Conservation (phyloP, 2,888 invertebrate genomes). For the Strigamia crassipes region DNA sequence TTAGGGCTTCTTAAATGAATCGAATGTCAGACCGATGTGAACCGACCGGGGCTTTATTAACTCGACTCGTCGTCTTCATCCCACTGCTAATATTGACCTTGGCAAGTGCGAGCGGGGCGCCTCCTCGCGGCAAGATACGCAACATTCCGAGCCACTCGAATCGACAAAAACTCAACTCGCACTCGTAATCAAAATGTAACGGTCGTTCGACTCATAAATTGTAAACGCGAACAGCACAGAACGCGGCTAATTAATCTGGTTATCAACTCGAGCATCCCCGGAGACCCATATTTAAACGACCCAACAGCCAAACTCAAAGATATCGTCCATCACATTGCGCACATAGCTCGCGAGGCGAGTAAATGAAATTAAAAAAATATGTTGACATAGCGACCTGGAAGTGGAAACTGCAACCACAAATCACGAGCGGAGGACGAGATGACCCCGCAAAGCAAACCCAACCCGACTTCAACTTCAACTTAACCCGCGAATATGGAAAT, state of each 20-base stretch:
- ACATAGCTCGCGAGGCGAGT: neutral
- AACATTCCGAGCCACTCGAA: neutral
- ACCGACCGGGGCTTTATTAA: neutral
- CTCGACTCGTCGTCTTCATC: neutral
- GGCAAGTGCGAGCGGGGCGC: slow-evolving; percentile 6
- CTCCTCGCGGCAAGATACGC: neutral
- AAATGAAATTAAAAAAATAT: too few relatives aligned
- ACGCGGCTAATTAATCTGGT: slow-evolving; percentile 21
- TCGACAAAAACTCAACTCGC: too few relatives aligned
- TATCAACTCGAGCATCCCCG: neutral
- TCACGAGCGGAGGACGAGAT: neutral
- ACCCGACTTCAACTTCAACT: too few relatives aligned
- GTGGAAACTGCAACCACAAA: too few relatives aligned
- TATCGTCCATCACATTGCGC: neutral
- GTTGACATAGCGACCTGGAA: too few relatives aligned
- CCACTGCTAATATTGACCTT: slow-evolving; percentile 20
- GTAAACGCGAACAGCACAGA: too few relatives aligned
- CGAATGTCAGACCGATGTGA: slow-evolving; percentile 1
- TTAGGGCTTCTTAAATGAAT: neutral
- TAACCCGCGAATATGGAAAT: neutral
- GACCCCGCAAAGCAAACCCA: neutral
- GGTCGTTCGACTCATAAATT: neutral
- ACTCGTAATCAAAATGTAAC: neutral
- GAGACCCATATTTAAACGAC: slow-evolving; percentile 19
- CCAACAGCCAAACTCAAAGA: neutral